A percentile compares a stretch with the other conserved stretches of the same genome.
phyloP scores from a whole-genome alignment of 2,888 invertebrate species.

The Heliconius ethilla region DNA sequence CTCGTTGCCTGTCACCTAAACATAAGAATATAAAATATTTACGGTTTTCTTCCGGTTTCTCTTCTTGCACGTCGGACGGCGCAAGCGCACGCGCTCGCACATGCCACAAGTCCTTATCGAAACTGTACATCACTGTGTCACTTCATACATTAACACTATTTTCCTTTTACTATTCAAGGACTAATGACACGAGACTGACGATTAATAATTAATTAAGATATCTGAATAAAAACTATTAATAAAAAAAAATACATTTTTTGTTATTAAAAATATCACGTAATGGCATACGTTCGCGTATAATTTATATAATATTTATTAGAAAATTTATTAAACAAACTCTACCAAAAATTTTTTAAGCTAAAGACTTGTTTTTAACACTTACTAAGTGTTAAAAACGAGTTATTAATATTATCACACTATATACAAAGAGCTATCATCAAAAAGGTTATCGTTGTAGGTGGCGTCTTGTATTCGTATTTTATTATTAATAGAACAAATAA shows the following conservation, averaged over 20 bases:
- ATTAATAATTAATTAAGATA: conserved; percentile 2
- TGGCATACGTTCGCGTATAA: neutral
- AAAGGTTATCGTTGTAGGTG: conserved; percentile 19
- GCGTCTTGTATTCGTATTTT: neutral
- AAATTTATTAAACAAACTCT: neutral
- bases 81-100: conserved; percentile 65
- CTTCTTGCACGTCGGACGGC: conserved; percentile 55
- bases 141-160: conserved; percentile 17
- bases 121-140: conserved; percentile 67
- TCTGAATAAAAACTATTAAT: neutral
- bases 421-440: neutral
- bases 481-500: conserved; percentile 20
- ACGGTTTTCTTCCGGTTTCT: conserved; percentile 51
- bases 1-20: no score
- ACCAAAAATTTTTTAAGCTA: neutral
- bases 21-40: conserved; percentile 35
- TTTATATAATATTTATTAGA: neutral
- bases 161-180: neutral
- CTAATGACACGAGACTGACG: neutral
- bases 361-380: neutral
- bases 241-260: neutral
- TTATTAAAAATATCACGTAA: neutral
- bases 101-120: conserved; percentile 77
- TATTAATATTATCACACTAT: conserved; percentile 8
- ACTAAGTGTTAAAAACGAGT: neutral